Base-by-base conservation (phyloP, 2,888 invertebrate genomes). In the Ceratothoa steindachneri region DNA sequence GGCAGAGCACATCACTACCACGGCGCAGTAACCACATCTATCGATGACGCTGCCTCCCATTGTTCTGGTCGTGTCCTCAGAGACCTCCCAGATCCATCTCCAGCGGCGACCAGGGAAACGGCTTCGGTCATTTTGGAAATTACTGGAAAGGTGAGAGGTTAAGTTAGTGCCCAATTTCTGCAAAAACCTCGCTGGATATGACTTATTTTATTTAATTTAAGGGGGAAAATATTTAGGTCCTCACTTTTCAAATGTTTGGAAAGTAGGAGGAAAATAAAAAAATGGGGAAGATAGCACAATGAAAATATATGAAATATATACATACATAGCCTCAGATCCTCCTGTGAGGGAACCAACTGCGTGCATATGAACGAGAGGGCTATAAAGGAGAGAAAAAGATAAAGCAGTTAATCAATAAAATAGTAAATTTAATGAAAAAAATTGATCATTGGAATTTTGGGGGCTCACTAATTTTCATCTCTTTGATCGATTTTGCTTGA, bases 71-170 rank as follows among this genome's bases (percentile, higher is more conserved):
- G 73, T 22, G 52, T 31, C 31, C 72, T 78, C 73, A 29, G 53
- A 22, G 73, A 69, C 2, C 75, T 78, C n/a, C 75, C 78, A 1
- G 19, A 30, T 12, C 78, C 78, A 0, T 52, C 71, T 0, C 71
- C 73, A n/a, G 75, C 78, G n/a, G 72, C 70, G 2, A 65, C 70
- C 12, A 70, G 72, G 31, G 78, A 78, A 66, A 75, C 67, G 51
- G 71, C 69, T 7, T 31, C 68, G 15, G 73, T 78, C 30, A 69
- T 55, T 9, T 52, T 78, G 12, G 41, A 64, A 4, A 69, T 75
- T 5, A 70, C 67, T 22, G 73, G 73, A 15, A 73, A 71, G 75
- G 78, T 78, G 30, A 70, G n/a, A n/a, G n/a, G n/a, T n/a, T n/a
- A n/a, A 72, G 3, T 19, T 4, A 19, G n/a, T n/a, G n/a, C n/a